Evolutionary conservation across 2,797 vertebrate species (phyloP), one percentile per base, ranked within the genome.

Genomic region (Clarias fuscus): DNA sequence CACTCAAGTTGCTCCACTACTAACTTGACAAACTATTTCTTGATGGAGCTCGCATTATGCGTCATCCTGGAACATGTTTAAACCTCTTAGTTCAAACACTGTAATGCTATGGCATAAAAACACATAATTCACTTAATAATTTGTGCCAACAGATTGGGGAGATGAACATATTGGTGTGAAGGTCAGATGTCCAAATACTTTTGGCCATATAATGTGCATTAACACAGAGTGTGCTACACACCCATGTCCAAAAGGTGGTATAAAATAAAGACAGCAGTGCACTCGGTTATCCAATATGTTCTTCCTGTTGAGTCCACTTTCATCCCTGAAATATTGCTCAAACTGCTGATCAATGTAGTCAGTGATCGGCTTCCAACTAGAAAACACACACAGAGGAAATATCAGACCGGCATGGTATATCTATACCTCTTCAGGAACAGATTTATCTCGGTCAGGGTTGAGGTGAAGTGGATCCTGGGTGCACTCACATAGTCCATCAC

Each of bases 341-440:
- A 99, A 99, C 94, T 99, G 98, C 93, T 99, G 98, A 92, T 99
- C 98, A 20, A 99, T 97, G 84, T 99, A 99, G 92, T 99, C 98
- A 0, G 98, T 98, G 93, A 99, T 97, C 11, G 98, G 96, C 93
- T 97, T 99, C 98, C 98, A 99, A 93, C 98, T 99, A 89, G 11
- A 76, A 68, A 58, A 91, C 64, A 92, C 58, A 88, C 82, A 86
- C 30, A 85, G 73, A 59, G 70, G 37, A 88, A 48, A 82, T 3
- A 62, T 83, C 27, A 87, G 37, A 83, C 8, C 53, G 58, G 14
- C 27, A 33, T 48, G 7, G 43, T 43, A n/a, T 80, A 80, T 27
- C 64, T 18, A 62, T 40, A 59, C 22, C 0, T 27, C n/a, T n/a
- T 53, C 8, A 30, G 14, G 24, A 81, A 48, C 78, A 81, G n/a